Base-by-base conservation (phyloP, 2,113 vertebrate species). In the Urocynchramus pylzowi region DNA sequence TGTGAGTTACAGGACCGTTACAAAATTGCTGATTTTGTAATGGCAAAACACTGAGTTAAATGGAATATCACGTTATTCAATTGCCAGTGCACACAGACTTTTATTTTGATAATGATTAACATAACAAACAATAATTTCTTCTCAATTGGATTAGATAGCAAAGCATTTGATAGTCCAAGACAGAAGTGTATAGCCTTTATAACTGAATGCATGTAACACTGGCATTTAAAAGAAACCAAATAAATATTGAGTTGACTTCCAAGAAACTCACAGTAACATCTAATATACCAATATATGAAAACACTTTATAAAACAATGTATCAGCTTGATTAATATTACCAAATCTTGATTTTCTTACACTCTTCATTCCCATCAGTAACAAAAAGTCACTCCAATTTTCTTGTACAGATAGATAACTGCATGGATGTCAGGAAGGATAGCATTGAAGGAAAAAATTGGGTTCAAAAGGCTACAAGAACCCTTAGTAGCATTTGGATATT, bases 151-250 rank as follows among this genome's bases (percentile, higher is more conserved):
- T 77, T 93, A 71, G 67, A 68, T 1, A 70, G 33, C 50, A 92
- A 88, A 97, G 49, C 14, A 64, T 60, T 75, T 84, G 42, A 74
- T 17, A 81, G 45, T 65, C 47, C n/a, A 71, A 42, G 16, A 73
- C 23, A 31, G 67, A 91, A 76, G 41, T 27, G 41, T 90, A 71
- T 8, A 87, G 35, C 22, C 22, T 93, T 87, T 79, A 75, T 64
- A 87, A 89, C 9, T 50, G 41, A 67, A 56, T 44, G 52, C 47
- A 33, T 17, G 11, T 49, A 92, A 92, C 31, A 75, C 31, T 56
- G 60, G 69, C 52, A 89, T 71, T 94, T 82, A 87, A 87, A 92
- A 89, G 47, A 28, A 93, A 78, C 50, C 59, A 88, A 90, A 92
- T 59, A 92, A 22, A 82, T 41, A 78, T 0, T 49, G 10, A 69